Percentiles rank a stretch among this genome's conserved stretches.
Conservation (phyloP, 2,888 invertebrate genomes). For the Laspeyria flexula region DNA sequence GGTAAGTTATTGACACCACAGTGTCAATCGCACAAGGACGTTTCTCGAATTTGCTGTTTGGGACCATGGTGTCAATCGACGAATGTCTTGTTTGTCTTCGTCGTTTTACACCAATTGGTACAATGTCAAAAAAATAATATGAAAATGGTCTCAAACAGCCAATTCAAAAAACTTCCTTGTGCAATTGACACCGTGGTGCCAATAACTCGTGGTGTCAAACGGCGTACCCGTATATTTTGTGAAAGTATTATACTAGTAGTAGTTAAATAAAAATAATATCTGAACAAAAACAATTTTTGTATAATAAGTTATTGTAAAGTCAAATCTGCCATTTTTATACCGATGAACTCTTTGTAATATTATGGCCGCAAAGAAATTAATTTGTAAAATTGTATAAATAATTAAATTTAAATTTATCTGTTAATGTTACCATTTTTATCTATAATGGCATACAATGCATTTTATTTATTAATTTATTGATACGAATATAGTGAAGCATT, state of each 20-base stretch:
- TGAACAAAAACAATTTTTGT: slow-evolving; percentile 38
- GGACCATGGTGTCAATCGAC: no score
- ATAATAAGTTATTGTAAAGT: slow-evolving; percentile 26
- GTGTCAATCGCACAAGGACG: no score
- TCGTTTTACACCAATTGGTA: no score
- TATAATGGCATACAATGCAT: slow-evolving; percentile 54
- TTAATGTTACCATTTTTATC: slow-evolving; percentile 17
- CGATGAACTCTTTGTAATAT: slow-evolving; percentile 3
- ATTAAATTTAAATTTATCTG: no score
- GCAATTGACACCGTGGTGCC: no score
- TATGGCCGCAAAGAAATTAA: slow-evolving; percentile 20
- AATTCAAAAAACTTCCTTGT: no score
- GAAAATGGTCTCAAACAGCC: no score
- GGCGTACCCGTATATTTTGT: slow-evolving; percentile 55
- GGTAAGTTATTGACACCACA: no score
- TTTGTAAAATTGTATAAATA: slow-evolving; percentile 2
- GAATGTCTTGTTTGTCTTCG: no score
- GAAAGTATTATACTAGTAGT: slow-evolving; percentile 54
- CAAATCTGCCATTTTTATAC: slow-evolving; percentile 41
- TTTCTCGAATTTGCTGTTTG: no score
- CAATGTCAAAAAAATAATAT: no score
- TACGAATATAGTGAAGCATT: slow-evolving; percentile 49
- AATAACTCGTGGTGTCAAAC: no score
- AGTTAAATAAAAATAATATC: slow-evolving; percentile 19
- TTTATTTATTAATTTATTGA: slow-evolving; percentile 45